These are phyloP conservation scores for Diglossa cyanea DNA, from an alignment of 2,797 vertebrate genomes.

Conservation along the genomic window DNA sequence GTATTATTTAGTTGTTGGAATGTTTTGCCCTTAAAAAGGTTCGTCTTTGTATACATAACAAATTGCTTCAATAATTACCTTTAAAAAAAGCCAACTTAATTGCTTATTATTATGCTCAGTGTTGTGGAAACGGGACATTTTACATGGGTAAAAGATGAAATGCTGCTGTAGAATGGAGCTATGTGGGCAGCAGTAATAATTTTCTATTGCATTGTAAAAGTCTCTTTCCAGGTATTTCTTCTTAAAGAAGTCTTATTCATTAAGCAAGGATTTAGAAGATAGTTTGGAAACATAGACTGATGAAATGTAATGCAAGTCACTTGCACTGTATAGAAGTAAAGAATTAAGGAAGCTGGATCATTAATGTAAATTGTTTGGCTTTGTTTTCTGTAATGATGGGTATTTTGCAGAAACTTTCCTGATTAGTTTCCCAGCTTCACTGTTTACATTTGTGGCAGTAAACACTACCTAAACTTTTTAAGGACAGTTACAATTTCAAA, in stretches of 20 bases:
- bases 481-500: background rate
- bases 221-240: background rate
- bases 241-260: background rate
- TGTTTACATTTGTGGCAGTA: background rate
- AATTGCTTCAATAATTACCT: background rate
- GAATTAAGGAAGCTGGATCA: background rate
- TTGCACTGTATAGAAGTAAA: background rate
- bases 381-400: background rate
- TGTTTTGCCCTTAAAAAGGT: background rate
- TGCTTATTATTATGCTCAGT: background rate
- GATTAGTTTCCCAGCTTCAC: background rate
- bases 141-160: background rate
- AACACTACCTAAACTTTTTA: background rate
- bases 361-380: background rate
- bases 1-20: background rate
- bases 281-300: background rate
- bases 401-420: background rate
- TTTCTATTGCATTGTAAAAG: background rate
- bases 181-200: background rate
- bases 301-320: background rate
- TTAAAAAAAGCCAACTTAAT: background rate
- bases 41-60: background rate
- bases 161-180: background rate
- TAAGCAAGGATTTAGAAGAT: background rate
- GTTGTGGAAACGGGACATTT: background rate